phyloP scores from a whole-genome alignment of 2,113 vertebrate genomes.

The Crotalus horridus region DNA sequence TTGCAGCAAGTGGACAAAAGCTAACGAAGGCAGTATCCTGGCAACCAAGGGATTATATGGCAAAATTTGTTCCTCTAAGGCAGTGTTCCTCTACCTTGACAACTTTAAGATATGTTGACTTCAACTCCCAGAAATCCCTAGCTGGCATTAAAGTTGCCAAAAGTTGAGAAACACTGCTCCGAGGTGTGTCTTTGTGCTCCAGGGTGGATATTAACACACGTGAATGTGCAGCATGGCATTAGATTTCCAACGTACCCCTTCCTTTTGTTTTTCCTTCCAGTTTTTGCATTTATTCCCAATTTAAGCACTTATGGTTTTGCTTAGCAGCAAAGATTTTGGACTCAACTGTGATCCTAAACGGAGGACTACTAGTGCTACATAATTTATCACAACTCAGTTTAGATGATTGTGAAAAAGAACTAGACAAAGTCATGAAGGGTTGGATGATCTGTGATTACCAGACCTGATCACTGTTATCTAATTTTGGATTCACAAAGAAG shows the following conservation, averaged over 20 bases:
- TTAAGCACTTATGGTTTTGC: neutral
- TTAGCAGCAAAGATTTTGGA: no score
- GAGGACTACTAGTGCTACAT: neutral
- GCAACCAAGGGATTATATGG: slow-evolving; percentile 2
- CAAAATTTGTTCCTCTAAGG: neutral
- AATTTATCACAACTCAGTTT: neutral
- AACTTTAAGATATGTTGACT: neutral
- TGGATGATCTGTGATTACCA: neutral
- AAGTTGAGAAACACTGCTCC: neutral
- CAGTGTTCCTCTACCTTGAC: neutral
- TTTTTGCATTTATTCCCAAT: neutral
- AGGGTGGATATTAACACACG: slow-evolving; percentile 26
- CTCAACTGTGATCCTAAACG: no score
- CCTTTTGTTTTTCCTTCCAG: neutral
- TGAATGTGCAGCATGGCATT: slow-evolving; percentile 20
- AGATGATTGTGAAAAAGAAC: neutral
- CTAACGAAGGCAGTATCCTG: neutral
- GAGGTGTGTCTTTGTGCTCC: neutral
- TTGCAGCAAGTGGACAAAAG: neutral
- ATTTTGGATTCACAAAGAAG: neutral
- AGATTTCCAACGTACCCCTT: slow-evolving; percentile 31
- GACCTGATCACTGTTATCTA: neutral
- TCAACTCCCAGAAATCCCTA: neutral
- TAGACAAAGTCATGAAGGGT: neutral
- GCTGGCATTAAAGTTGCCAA: neutral